Evolutionary conservation across 2,888 invertebrate species (phyloP).

Genomic region (Drosophila nr. medialis): DNA sequence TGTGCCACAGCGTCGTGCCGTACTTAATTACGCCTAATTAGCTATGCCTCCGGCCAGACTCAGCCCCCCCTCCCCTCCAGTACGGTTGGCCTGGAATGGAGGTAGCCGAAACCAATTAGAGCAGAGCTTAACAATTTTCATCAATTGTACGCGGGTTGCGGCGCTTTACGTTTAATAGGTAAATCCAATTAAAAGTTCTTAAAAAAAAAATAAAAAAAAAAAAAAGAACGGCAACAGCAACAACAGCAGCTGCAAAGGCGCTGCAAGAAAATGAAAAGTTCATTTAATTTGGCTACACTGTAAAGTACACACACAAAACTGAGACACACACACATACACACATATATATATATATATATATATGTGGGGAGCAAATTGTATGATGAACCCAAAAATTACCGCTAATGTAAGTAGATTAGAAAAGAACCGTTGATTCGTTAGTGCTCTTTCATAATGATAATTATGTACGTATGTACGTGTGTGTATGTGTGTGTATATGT

Average conservation of each 20-base stretch:
- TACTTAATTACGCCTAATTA: constrained; percentile 68
- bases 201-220: constrained; percentile 18
- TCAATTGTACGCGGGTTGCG: constrained; percentile 60
- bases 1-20: constrained; percentile 37
- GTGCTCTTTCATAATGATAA: constrained; percentile 38
- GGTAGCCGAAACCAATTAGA: constrained; percentile 68
- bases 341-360: background rate
- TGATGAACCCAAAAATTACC: constrained; percentile 52
- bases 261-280: constrained; percentile 52
- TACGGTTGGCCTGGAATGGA: constrained; percentile 36
- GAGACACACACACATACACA: constrained; percentile 1
- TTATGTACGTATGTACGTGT: constrained; percentile 16
- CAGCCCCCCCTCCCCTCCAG: background rate
- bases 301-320: constrained; percentile 10
- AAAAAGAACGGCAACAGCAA: background rate
- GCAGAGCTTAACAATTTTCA: constrained; percentile 70
- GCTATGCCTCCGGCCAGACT: constrained; percentile 47
- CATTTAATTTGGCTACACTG: constrained; percentile 58
- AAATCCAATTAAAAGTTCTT: constrained; percentile 71
- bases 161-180: constrained; percentile 61
- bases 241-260: constrained; percentile 7
- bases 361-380: constrained; percentile 22
- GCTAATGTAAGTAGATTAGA: constrained; percentile 68
- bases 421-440: constrained; percentile 60
- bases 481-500: background rate